Percentiles rank a stretch among this genome's conserved stretches.
Evolutionary conservation across 1,140 invertebrate species (phyloP).

Genomic region (Ridgeia piscesae): DNA sequence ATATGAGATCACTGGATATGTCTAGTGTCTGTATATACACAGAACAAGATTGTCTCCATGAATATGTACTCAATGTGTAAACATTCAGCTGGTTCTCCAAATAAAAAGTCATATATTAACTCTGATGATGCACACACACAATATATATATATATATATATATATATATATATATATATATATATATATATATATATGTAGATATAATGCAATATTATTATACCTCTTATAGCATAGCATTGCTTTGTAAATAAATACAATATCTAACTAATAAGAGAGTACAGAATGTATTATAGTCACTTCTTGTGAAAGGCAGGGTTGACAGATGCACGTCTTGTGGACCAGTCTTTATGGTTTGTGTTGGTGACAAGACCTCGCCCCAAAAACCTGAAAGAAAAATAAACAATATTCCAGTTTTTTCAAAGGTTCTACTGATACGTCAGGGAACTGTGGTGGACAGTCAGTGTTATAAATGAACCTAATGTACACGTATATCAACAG

Average conservation of each 20-base stretch:
- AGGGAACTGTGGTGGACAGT: background rate
- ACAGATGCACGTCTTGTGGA: background rate
- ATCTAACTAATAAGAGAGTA: too few species aligned
- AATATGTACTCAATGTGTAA: background rate
- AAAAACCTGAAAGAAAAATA: conserved; percentile 14
- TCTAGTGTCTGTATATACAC: too few species aligned
- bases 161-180: too few species aligned
- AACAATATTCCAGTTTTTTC: too few species aligned
- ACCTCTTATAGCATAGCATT: too few species aligned
- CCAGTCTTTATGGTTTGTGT: conserved; percentile 14
- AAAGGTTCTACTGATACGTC: background rate
- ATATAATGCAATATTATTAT: too few species aligned
- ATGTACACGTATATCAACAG: background rate
- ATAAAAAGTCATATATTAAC: background rate
- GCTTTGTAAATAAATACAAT: too few species aligned
- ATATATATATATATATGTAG: too few species aligned
- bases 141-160: too few species aligned
- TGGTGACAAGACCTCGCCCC: conserved; percentile 20
- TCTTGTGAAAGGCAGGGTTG: conserved; percentile 20
- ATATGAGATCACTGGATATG: too few species aligned
- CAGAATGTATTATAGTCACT: background rate
- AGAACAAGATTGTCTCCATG: too few species aligned
- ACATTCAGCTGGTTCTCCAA: background rate
- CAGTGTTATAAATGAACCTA: background rate
- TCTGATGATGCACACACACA: background rate